Evolutionary conservation across 2,113 vertebrate species (phyloP).

Genomic region (Rhynchopsitta pachyrhyncha): DNA sequence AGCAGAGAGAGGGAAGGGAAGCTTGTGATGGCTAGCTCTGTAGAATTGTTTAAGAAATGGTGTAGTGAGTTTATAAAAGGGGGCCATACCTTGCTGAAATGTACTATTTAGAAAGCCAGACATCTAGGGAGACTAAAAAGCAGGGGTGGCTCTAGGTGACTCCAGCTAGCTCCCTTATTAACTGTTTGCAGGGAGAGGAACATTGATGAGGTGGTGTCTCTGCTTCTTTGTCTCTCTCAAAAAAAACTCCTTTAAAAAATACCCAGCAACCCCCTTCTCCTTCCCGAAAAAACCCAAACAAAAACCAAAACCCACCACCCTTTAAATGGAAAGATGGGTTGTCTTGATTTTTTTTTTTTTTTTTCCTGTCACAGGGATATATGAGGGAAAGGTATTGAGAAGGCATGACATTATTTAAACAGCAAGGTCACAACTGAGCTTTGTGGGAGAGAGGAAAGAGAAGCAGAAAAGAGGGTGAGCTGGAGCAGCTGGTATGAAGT

Average conservation of each 20-base stretch:
- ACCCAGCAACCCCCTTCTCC: neutral
- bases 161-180: neutral
- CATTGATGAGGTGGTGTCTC: neutral
- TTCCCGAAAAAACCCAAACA: neutral
- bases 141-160: neutral
- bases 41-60: neutral
- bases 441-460: neutral
- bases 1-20: neutral
- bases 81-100: neutral
- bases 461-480: neutral
- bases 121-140: neutral
- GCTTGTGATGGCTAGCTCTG: neutral
- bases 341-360: neutral
- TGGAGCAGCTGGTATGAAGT: neutral
- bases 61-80: neutral
- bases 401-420: neutral
- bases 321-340: neutral
- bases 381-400: neutral
- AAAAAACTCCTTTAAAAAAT: neutral
- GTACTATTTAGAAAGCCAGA: neutral
- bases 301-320: neutral
- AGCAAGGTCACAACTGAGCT: neutral
- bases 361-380: neutral
- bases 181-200: neutral
- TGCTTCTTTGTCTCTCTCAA: neutral